phyloP scores from a whole-genome alignment of 2,888 invertebrate genomes.

The Lathronympha strigana region DNA sequence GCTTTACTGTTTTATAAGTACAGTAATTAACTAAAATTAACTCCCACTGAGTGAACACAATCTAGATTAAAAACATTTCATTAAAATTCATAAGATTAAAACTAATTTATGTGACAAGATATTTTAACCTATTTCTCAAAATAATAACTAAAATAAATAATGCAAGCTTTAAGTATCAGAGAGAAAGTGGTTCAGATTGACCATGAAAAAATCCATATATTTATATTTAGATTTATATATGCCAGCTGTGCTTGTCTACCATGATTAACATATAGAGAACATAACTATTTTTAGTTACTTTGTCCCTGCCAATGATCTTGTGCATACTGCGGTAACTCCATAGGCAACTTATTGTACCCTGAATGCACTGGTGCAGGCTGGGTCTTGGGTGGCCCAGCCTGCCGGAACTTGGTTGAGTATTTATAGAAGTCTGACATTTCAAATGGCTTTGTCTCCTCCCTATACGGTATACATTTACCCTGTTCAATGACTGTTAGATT shows the following conservation, averaged over 20 bases:
- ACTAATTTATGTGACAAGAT: constrained; percentile 33
- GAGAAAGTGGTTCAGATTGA: background rate
- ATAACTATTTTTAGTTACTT: constrained; percentile 53
- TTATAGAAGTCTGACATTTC: constrained; percentile 99
- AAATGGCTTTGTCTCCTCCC: constrained; percentile 98
- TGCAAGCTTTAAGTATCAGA: constrained; percentile 2
- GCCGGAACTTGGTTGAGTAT: constrained; percentile 96
- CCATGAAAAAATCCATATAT: background rate
- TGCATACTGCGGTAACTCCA: constrained; percentile 73
- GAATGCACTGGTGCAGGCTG: constrained; percentile 60
- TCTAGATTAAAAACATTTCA: constrained; percentile 16
- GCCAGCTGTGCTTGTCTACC: background rate
- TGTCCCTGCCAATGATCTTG: constrained; percentile 77
- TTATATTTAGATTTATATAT: background rate
- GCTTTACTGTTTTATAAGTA: constrained; percentile 28
- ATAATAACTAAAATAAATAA: constrained; percentile 33
- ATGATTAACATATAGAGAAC: background rate
- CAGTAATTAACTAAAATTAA: constrained; percentile 34
- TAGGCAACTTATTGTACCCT: constrained; percentile 72
- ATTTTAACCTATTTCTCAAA: constrained; percentile 12
- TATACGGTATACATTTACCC: constrained; percentile 95
- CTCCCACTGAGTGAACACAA: constrained; percentile 39
- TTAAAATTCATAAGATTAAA: constrained; percentile 12
- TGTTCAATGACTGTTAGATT: constrained; percentile 94
- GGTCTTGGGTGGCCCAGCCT: constrained; percentile 73